Evolutionary conservation across 2,113 vertebrate species (phyloP).

Genomic region (Pterophyllum scalare): DNA sequence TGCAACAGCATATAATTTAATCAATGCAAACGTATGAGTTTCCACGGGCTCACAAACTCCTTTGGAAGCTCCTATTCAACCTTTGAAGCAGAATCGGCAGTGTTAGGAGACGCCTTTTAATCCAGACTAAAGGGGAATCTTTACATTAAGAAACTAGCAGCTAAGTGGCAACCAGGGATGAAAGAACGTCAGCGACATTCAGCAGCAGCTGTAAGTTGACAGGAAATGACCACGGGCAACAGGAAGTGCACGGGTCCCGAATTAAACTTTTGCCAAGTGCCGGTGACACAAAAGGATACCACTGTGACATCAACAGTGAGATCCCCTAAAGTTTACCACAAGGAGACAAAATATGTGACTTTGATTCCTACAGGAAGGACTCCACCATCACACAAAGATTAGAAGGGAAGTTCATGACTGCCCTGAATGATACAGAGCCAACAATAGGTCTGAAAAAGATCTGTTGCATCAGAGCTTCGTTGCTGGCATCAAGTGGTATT

Average conservation of each 20-base stretch:
- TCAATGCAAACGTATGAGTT: background rate
- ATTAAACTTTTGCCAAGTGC: background rate
- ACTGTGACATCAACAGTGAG: background rate
- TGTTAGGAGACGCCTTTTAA: background rate
- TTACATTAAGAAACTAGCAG: background rate
- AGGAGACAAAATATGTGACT: background rate
- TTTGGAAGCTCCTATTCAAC: background rate
- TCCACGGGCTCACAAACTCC: background rate
- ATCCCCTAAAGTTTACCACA: background rate
- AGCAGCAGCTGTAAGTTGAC: background rate
- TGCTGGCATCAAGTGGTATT: no score
- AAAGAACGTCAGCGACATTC: background rate
- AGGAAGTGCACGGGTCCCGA: background rate
- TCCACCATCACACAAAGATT: no score
- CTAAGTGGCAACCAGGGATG: background rate
- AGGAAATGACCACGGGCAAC: background rate
- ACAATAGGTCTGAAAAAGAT: no score
- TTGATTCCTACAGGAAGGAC: background rate
- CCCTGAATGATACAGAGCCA: no score
- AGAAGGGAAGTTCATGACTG: no score
- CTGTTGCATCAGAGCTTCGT: no score
- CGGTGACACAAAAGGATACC: background rate
- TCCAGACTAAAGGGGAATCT: background rate
- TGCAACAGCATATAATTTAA: background rate
- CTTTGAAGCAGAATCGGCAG: background rate